Evolutionary conservation across 2,888 invertebrate species (phyloP), one percentile per base, ranked within the genome.

Genomic region (Drosophila ustulata): DNA sequence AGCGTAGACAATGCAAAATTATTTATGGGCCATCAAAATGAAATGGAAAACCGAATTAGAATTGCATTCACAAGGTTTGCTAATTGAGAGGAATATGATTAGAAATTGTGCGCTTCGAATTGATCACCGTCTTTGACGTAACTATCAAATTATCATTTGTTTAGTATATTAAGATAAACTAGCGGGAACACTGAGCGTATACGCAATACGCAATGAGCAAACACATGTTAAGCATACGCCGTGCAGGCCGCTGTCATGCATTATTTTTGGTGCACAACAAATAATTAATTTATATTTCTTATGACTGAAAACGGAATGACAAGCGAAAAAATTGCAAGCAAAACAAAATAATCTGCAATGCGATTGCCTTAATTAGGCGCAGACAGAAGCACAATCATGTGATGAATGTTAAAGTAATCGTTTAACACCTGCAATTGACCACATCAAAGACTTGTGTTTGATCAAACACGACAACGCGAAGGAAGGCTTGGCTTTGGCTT

Each of bases 351-450:
- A 37, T 25, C 23, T 45, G 71, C 30, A 53, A 61, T 49, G 37
- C 25, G 52, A 76, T 64, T 61, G 49, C 6, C 64, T 70, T 62
- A 76, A 76, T 71, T 76, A 51, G 41, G 28, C 32, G 23, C 28
- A 30, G 52, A 57, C 18, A 28, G 43, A 37, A 45, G 41, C 50
- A n/a, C 30, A 47, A 43, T 26, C 50, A 18, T 49, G 59, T 57
- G 52, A 62, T 72, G 61, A 62, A 52, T 62, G 58, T 49, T 28
- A 5, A 58, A 28, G 32, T 45, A 51, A 61, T 39, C 52, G 56
- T 32, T 61, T 61, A 75, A 58, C 75, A 78, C 78, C 74, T 75
- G 75, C 59, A 68, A 39, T 63, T 75, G 74, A 59, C 56, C 59
- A 73, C 62, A 59, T 55, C 49, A 61, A 61, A 57, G 46, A 34